Evolutionary conservation across 1,140 invertebrate species (phyloP).

Genomic region (Neocloeon triangulifer): DNA sequence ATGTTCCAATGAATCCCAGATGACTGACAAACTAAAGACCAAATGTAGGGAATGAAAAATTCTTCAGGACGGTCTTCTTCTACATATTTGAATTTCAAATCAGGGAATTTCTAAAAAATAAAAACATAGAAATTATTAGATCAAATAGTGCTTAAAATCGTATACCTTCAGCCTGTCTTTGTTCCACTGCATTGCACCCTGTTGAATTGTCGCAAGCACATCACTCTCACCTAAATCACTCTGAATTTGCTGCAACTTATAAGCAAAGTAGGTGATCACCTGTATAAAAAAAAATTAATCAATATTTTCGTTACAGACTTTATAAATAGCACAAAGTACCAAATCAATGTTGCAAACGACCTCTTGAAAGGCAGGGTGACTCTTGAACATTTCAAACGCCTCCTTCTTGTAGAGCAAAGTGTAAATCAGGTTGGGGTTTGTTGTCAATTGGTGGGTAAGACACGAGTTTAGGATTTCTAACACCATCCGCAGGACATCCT

Average conservation of each 20-base stretch:
- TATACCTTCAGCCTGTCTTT: constrained; percentile 74
- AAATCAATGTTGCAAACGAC: constrained; percentile 92
- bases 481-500: constrained; percentile 91
- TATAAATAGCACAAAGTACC: constrained; percentile 25
- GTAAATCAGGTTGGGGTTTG: constrained; percentile 91
- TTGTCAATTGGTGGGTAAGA: constrained; percentile 60
- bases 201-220: constrained; percentile 66
- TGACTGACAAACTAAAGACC: constrained; percentile 68
- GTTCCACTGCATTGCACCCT: constrained; percentile 70
- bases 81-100: constrained; percentile 96
- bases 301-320: neutral
- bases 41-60: constrained; percentile 98
- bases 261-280: constrained; percentile 74
- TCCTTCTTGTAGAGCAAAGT: constrained; percentile 84
- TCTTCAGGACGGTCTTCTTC: constrained; percentile 97
- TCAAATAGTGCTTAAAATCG: constrained; percentile 7
- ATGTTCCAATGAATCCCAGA: constrained; percentile 58
- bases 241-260: constrained; percentile 43
- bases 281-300: constrained; percentile 13
- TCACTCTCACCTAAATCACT: constrained; percentile 55
- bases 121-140: constrained; percentile 7
- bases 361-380: constrained; percentile 80
- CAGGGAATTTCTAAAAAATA: constrained; percentile 79
- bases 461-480: constrained; percentile 91
- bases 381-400: constrained; percentile 68